A percentile compares a stretch with the other conserved stretches of the same genome.
Evolutionary conservation across 2,888 invertebrate species (phyloP).

Genomic region (Leptopilina syphax): DNA sequence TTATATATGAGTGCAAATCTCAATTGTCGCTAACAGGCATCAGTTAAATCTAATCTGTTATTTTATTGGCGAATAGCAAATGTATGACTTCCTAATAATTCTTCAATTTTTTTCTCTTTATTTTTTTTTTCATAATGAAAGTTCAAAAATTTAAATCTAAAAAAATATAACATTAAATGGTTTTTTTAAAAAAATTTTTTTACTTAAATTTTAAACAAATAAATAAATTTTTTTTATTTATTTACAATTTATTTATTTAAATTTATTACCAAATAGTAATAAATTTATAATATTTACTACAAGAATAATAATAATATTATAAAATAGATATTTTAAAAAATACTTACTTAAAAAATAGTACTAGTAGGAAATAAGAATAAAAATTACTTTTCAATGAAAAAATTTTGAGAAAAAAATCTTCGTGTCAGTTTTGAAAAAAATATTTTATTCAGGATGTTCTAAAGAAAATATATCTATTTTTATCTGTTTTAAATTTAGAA

Average conservation of each 20-base stretch:
- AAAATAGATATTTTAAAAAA: too few species aligned
- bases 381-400: neutral
- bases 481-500: neutral
- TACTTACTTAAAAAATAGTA: neutral
- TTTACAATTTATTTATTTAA: too few species aligned
- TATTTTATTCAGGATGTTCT: neutral
- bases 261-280: too few species aligned
- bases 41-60: slow-evolving; percentile 68
- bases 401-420: neutral
- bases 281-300: too few species aligned
- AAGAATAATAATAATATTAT: too few species aligned
- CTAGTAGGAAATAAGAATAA: neutral
- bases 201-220: too few species aligned
- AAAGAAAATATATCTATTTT: slow-evolving; percentile 4
- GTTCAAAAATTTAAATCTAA: too few species aligned
- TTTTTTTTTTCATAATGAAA: neutral
- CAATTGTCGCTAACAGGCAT: slow-evolving; percentile 68
- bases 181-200: too few species aligned
- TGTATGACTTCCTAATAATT: slow-evolving; percentile 46
- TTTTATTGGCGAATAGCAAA: slow-evolving; percentile 55
- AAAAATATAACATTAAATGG: too few species aligned
- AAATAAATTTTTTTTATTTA: too few species aligned
- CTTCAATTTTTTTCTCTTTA: neutral
- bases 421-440: neutral
- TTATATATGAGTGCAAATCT: slow-evolving; percentile 5